Evolutionary conservation across 1,140 invertebrate genomes (phyloP).

Genomic region (Ceratina calcarata): DNA sequence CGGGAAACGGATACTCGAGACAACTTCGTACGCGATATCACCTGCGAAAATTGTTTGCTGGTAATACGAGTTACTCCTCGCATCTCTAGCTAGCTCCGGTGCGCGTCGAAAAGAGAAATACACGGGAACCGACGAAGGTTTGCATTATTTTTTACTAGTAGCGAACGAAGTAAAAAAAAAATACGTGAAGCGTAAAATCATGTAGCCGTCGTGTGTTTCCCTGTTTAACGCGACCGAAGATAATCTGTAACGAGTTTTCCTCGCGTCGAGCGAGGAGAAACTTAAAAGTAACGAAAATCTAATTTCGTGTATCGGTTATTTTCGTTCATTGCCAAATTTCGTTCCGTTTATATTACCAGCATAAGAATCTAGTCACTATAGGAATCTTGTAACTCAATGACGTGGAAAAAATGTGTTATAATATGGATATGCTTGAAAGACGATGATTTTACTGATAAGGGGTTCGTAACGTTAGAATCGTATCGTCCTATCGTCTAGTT

Average conservation of each 20-base stretch:
- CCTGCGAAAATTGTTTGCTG: slow-evolving; percentile 37
- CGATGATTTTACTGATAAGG: background rate
- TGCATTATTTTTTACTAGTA: slow-evolving; percentile 35
- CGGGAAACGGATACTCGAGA: slow-evolving; percentile 39
- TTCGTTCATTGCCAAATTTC: slow-evolving; percentile 6
- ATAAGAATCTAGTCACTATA: slow-evolving; percentile 74
- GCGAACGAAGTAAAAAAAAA: background rate
- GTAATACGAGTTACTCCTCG: slow-evolving; percentile 18
- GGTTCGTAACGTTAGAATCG: too few species aligned
- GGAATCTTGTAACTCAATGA: slow-evolving; percentile 59
- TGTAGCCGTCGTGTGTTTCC: background rate
- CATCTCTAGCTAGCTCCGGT: background rate
- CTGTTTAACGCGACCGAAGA: background rate
- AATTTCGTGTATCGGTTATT: background rate
- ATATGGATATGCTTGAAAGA: background rate
- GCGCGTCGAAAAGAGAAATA: slow-evolving; percentile 11
- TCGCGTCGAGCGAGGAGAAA: background rate
- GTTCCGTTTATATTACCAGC: slow-evolving; percentile 62
- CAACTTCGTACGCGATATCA: slow-evolving; percentile 14
- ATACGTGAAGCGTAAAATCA: background rate
- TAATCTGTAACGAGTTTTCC: slow-evolving; percentile 4
- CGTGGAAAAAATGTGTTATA: slow-evolving; percentile 29
- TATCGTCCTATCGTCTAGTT: slow-evolving; percentile 9
- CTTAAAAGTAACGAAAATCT: background rate
- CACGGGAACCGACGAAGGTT: background rate